A percentile compares a stretch with the other conserved stretches of the same genome.
Conservation (phyloP, 2,888 invertebrate species). For the Drosophila percnosoma region DNA sequence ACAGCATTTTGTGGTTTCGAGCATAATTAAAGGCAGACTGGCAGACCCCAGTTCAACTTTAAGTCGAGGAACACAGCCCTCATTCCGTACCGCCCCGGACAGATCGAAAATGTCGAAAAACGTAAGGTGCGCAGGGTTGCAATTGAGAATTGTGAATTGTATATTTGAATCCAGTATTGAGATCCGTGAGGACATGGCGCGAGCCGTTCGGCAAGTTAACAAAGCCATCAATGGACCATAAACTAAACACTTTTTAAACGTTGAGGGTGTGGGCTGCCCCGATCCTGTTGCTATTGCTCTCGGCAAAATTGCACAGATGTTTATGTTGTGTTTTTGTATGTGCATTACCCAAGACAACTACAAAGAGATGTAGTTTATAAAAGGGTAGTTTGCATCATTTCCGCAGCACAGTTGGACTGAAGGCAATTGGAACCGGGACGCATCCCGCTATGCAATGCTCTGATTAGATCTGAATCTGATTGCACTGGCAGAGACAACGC, state of each 20-base stretch:
- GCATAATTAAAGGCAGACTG: constrained; percentile 82
- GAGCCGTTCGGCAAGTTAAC: constrained; percentile 81
- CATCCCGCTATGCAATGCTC: constrained; percentile 63
- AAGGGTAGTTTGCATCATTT: constrained; percentile 85
- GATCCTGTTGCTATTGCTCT: constrained; percentile 30
- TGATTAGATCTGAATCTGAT: constrained; percentile 80
- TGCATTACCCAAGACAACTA: constrained; percentile 35
- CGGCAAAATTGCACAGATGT: constrained; percentile 81
- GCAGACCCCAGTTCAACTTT: constrained; percentile 7
- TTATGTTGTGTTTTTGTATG: constrained; percentile 34
- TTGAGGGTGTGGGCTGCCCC: constrained; percentile 42
- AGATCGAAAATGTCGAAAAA: constrained; percentile 83
- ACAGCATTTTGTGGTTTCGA: constrained; percentile 82
- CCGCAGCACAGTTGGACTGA: constrained; percentile 71
- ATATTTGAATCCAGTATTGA: constrained; percentile 37
- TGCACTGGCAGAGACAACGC: constrained; percentile 49
- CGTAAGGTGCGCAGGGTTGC: constrained; percentile 77
- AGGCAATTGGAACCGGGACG: constrained; percentile 65
- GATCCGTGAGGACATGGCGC: constrained; percentile 55
- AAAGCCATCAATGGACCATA: constrained; percentile 84
- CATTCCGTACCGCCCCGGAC: constrained; percentile 69
- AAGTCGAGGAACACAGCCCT: constrained; percentile 22
- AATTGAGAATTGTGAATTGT: constrained; percentile 44
- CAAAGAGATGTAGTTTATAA: constrained; percentile 65
- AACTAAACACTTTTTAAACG: constrained; percentile 84